Evolutionary conservation across 2,797 vertebrate genomes (phyloP).

Genomic region (Oreochromis grahami): DNA sequence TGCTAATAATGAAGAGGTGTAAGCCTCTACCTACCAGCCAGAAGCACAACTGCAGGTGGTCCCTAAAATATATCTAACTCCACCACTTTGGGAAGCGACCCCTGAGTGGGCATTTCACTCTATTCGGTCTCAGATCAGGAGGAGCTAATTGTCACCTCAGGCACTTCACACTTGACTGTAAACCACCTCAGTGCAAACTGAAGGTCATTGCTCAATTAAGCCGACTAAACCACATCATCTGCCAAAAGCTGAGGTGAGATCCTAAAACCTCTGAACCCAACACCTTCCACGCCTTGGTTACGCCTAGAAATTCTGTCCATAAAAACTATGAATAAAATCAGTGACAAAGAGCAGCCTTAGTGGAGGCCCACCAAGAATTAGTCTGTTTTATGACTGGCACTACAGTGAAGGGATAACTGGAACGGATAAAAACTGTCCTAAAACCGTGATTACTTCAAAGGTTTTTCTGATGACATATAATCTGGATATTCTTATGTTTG

Average conservation of each 20-base stretch:
- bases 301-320: neutral
- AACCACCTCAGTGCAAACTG: neutral
- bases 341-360: neutral
- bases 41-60: neutral
- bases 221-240: accelerated
- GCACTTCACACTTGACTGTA: neutral
- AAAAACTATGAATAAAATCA: neutral
- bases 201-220: neutral
- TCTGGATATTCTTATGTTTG: neutral
- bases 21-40: neutral
- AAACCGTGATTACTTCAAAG: neutral
- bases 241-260: neutral
- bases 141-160: neutral
- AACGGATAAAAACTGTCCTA: neutral
- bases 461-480: neutral
- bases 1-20: neutral
- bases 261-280: neutral
- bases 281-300: neutral
- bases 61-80: neutral
- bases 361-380: neutral
- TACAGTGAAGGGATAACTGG: neutral
- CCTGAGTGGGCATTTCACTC: neutral
- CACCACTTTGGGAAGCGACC: neutral
- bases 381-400: neutral
- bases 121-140: neutral